Evolutionary conservation across 2,113 vertebrate genomes (phyloP).

Genomic region (Electrona antarctica): DNA sequence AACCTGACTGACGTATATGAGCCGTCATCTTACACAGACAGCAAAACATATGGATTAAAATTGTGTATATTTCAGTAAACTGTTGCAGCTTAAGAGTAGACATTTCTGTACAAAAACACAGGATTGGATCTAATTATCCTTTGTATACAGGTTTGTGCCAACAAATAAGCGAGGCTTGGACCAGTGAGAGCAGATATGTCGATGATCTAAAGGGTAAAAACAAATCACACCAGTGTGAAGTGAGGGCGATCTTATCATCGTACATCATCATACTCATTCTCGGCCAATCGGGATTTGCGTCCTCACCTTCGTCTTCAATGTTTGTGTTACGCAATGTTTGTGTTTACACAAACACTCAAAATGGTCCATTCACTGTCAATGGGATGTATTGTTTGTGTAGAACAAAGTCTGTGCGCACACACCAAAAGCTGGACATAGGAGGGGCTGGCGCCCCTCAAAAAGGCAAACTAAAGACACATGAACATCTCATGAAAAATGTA

Average conservation of each 20-base stretch:
- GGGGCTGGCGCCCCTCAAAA: too few relatives aligned
- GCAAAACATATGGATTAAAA: not conserved
- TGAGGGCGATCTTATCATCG: too few relatives aligned
- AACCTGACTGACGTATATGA: not conserved
- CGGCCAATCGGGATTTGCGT: too few relatives aligned
- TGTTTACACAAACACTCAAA: too few relatives aligned
- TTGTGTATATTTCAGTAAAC: not conserved
- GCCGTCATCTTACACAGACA: not conserved
- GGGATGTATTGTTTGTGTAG: too few relatives aligned
- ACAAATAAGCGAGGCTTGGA: not conserved
- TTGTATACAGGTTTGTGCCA: not conserved
- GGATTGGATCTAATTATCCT: not conserved
- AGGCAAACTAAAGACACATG: conserved; percentile 22
- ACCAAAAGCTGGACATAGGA: too few relatives aligned
- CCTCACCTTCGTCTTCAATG: too few relatives aligned
- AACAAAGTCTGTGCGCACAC: too few relatives aligned
- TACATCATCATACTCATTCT: too few relatives aligned
- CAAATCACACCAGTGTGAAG: too few relatives aligned
- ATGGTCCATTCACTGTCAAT: too few relatives aligned
- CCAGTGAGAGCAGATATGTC: conserved; percentile 1
- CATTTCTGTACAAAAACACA: not conserved
- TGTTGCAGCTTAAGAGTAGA: not conserved
- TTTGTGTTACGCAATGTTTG: too few relatives aligned
- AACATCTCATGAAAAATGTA: conserved; percentile 44
- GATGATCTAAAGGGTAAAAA: not conserved